Conservation (phyloP, 2,113 vertebrate genomes). For the Campylomormyrus tamandua region DNA sequence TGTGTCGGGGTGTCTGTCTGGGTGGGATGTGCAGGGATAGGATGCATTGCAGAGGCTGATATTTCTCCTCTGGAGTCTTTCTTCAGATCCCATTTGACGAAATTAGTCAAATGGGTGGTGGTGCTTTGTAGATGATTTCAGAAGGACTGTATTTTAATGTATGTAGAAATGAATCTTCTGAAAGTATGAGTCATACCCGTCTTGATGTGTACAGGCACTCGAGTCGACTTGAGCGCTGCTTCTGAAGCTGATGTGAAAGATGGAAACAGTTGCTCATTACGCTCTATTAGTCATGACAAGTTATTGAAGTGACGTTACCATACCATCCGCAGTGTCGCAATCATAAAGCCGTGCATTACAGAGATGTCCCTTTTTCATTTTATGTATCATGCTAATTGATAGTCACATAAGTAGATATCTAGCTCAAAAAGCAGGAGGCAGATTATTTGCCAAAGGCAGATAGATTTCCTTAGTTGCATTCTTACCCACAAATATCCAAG, state of each 20-base stretch:
- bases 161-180: background rate
- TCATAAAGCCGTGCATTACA: background rate
- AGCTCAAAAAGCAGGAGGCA: background rate
- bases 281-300: background rate
- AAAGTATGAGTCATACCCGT: background rate
- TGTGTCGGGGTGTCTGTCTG: background rate
- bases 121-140: background rate
- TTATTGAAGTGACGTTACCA: background rate
- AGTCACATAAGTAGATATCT: background rate
- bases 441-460: background rate
- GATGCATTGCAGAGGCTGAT: background rate
- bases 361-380: background rate
- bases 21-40: background rate
- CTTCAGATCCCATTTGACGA: background rate
- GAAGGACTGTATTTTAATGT: background rate
- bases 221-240: background rate
- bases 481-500: background rate
- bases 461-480: background rate
- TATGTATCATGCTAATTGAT: background rate
- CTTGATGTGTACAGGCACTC: background rate
- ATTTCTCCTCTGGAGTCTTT: background rate
- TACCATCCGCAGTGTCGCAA: background rate
- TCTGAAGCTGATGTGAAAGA: background rate
- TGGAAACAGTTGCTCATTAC: background rate
- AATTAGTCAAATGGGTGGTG: background rate